A percentile compares a stretch with the other conserved stretches of the same genome.
Evolutionary conservation across 1,140 invertebrate species (phyloP).

Genomic region (Sminthurides bifidus): DNA sequence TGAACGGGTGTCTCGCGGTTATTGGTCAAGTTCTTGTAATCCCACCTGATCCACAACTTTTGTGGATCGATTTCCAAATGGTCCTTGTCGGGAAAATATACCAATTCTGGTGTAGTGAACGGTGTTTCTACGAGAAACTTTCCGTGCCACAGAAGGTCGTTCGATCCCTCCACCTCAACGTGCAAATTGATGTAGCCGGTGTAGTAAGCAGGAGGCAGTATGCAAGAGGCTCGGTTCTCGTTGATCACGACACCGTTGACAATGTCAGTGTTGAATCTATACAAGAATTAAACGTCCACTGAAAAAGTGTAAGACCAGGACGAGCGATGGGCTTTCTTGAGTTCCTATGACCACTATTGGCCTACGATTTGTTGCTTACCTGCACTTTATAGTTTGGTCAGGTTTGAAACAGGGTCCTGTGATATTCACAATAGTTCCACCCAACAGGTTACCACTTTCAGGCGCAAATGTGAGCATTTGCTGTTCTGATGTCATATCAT

Average conservation of each 20-base stretch:
- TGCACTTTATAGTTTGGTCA: conserved; percentile 59
- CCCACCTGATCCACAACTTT: conserved; percentile 66
- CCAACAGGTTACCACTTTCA: conserved; percentile 88
- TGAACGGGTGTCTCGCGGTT: conserved; percentile 59
- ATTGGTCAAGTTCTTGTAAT: conserved; percentile 69
- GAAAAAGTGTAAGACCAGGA: not conserved
- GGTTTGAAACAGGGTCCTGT: conserved; percentile 80
- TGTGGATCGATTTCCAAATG: conserved; percentile 54
- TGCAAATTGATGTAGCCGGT: conserved; percentile 83
- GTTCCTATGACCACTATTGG: conserved; percentile 8
- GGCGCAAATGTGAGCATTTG: conserved; percentile 75
- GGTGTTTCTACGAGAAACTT: conserved; percentile 84
- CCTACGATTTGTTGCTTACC: conserved; percentile 32
- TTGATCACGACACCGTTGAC: conserved; percentile 62
- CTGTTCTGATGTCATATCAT: conserved; percentile 35
- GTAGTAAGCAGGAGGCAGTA: conserved; percentile 75
- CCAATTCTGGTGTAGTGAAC: conserved; percentile 65
- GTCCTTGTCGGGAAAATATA: conserved; percentile 60
- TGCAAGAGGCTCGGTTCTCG: conserved; percentile 70
- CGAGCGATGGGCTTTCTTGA: not conserved
- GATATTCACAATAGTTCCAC: conserved; percentile 85
- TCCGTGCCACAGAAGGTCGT: conserved; percentile 78
- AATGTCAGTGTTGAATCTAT: conserved; percentile 56
- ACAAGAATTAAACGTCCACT: not conserved
- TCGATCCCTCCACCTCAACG: conserved; percentile 64